Evolutionary conservation across 2,113 vertebrate genomes (phyloP).

Genomic region (Camelus dromedarius): DNA sequence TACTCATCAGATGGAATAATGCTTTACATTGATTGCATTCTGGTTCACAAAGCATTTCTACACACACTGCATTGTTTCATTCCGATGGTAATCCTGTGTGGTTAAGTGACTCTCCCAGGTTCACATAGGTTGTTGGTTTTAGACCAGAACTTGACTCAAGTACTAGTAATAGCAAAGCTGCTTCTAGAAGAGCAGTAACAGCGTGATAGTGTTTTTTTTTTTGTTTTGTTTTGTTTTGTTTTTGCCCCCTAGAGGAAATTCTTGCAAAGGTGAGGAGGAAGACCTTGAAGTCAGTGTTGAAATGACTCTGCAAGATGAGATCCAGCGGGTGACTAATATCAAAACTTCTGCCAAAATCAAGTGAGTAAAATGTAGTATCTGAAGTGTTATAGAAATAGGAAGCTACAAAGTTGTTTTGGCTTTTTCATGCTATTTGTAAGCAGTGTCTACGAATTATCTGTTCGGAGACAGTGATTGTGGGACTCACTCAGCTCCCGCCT

Average conservation of each 20-base stretch:
- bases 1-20: neutral
- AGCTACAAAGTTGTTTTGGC: neutral
- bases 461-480: neutral
- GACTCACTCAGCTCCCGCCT: neutral
- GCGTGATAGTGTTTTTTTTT: neutral
- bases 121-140: neutral
- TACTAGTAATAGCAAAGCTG: conserved; percentile 7
- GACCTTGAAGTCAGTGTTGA: conserved; percentile 81
- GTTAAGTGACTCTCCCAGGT: neutral
- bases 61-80: neutral
- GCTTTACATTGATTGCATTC: neutral
- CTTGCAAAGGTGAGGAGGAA: conserved; percentile 84
- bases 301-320: conserved; percentile 91
- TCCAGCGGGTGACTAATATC: conserved; percentile 91
- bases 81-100: neutral
- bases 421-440: neutral
- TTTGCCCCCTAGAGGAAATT: conserved; percentile 86
- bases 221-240: neutral
- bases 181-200: neutral
- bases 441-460: neutral
- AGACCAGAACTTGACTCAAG: neutral
- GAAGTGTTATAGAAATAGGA: neutral
- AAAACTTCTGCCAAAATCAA: conserved; percentile 97
- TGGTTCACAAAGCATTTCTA: neutral
- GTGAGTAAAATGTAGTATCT: conserved; percentile 84